Conservation (phyloP, 2,888 invertebrate genomes). For the Oxytorus armatus region DNA sequence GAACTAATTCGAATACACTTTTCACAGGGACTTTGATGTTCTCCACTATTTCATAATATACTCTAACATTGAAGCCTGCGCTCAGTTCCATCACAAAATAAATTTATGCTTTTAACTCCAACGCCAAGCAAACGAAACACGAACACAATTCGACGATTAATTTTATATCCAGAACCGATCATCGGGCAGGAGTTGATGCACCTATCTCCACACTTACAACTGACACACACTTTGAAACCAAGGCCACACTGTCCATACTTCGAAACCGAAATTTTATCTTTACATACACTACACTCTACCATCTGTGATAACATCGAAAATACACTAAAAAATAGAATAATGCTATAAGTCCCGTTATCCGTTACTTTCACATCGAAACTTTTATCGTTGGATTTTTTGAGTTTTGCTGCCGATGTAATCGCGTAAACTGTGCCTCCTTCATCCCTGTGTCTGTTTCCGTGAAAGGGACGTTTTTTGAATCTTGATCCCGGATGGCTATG, state of each 20-base stretch:
- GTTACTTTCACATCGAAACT: constrained; percentile 7
- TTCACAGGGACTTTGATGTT: constrained; percentile 11
- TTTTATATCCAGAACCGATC: constrained; percentile 20
- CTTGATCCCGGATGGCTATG: background rate
- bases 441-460: background rate
- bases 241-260: constrained; percentile 34
- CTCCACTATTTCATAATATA: constrained; percentile 6
- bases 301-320: constrained; percentile 1
- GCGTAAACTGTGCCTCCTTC: background rate
- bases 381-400: background rate
- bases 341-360: background rate
- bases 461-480: background rate
- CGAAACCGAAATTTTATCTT: constrained; percentile 13
- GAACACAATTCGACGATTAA: too few species aligned
- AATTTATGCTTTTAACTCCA: constrained; percentile 24
- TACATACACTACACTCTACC: constrained; percentile 22
- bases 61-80: background rate
- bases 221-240: constrained; percentile 48
- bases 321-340: background rate
- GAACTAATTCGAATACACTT: constrained; percentile 10
- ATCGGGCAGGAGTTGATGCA: constrained; percentile 39
- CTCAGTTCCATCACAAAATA: constrained; percentile 37
- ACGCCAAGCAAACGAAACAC: constrained; percentile 23
- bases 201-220: constrained; percentile 42
- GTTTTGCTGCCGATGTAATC: constrained; percentile 9